Evolutionary conservation across 2,797 vertebrate species (phyloP), one percentile per base, ranked within the genome.

Genomic region (Leptodactylus fallax): DNA sequence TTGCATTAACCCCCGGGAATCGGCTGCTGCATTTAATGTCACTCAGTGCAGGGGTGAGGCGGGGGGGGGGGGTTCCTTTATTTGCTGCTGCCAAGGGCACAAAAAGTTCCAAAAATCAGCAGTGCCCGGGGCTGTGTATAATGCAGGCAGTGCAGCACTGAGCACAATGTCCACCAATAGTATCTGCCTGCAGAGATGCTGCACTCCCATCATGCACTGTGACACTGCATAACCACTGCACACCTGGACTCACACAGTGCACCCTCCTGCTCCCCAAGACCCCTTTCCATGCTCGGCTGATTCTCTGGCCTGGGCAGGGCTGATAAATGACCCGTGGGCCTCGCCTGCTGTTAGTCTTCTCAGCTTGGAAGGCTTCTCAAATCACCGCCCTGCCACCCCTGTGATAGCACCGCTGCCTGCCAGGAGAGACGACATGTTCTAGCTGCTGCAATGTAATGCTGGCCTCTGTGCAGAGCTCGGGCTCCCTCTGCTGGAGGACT

Each of bases 1-100:
- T 87, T 76, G 83, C 79, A 82, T 76, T 51, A 55, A 61, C 69
- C 86, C 86, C 47, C 79, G 27, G 86, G 86, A 82, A n/a, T 51
- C 36, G 45, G 45, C 79, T 36, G 69, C 79, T 60, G 69, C 79
- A 36, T 36, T 36, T 63, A 17, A 21, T 45, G 36, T 78, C 23
- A 45, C 60, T 61, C 58, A 3, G 53, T 11, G 14, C n/a, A n/a
- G n/a, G n/a, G n/a, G n/a, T n/a, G n/a, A n/a, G 9, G 11, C 36
- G n/a, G 19, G 6, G 0, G 45, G 1, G 69, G 55, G 65, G 6
- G 51, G 45, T 17, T 58, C 74, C 1, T 36, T 36, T 36, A 36
- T 36, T 36, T 36, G 36, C 36, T 36, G 36, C 55, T 55, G 82
- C 82, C 51, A 36, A 11, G 21, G 69, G 69, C 55, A 84, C 13